Base-by-base conservation (phyloP, 2,113 vertebrate species). In the Ceyx margarethae region DNA sequence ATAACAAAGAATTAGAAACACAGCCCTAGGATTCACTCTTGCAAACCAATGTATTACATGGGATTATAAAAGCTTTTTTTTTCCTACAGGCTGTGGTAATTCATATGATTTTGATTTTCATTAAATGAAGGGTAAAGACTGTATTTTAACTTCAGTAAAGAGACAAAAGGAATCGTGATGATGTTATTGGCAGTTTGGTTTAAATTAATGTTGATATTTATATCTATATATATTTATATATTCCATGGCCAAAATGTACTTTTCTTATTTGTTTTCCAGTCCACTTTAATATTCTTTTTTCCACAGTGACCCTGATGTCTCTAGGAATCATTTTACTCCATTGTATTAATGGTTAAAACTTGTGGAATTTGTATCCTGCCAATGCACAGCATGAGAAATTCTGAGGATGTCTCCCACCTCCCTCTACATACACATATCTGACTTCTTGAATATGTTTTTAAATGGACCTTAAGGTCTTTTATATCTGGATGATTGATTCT, bases 91-190 rank as follows among this genome's bases (percentile, higher is more conserved):
- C 25, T 89, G 26, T 10, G 53, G 33, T 84, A 87, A 87, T 96
- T 96, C 87, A 81, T 87, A 78, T 8, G 4, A 40, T 51, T 97
- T 94, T 91, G 65, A 80, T 95, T 96, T 95, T 93, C 37, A 82
- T 94, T 87, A 91, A 90, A 62, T 37, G 58, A 89, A 61, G 40
- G 12, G 6, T 15, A 72, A 20, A 88, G 37, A 35, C 20, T 89
- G 26, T 46, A 54, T 45, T 91, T 85, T 87, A 67, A 71, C 40
- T 65, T 67, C n/a, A 82, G 68, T 69, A 89, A 91, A 94, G 12
- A 79, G 31, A 69, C 25, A 82, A 75, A 76, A 3, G 2, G 12
- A 65, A 69, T 37, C 10, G 9, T 28, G 3, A 33, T 16, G 1
- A 51, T 65, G 77, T 72, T 69, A 62, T 67, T 82, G 79, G 66